A percentile compares a stretch with the other conserved stretches of the same genome.
phyloP scores from a whole-genome alignment of 2,888 invertebrate genomes.

The Chrysodeixis includens region DNA sequence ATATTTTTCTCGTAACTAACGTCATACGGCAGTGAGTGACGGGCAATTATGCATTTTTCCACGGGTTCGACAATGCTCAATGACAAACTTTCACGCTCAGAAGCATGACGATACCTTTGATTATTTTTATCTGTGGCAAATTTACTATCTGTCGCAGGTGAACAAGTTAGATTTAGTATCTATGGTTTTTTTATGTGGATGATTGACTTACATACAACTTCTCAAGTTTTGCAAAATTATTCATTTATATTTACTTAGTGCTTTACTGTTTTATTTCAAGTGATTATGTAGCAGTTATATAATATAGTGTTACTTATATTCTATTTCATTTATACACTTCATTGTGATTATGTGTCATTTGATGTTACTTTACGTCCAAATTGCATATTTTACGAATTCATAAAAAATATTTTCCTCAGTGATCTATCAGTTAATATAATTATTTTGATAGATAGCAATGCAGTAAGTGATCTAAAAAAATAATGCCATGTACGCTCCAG shows the following conservation, averaged over 20 bases:
- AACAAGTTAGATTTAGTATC: conserved; percentile 12
- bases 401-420: conserved; percentile 23
- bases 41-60: not conserved
- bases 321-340: conserved; percentile 7
- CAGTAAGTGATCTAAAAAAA: conserved; percentile 69
- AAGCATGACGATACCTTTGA: not conserved
- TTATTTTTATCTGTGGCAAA: conserved; percentile 1
- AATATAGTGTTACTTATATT: conserved; percentile 12
- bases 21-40: no score
- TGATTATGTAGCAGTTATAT: conserved; percentile 13
- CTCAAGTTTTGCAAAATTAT: conserved; percentile 54
- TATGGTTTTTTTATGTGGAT: conserved; percentile 54
- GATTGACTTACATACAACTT: conserved; percentile 50
- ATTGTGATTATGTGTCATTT: conserved; percentile 29
- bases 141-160: not conserved
- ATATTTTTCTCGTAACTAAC: no score
- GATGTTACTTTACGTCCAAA: conserved; percentile 31
- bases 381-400: conserved; percentile 33
- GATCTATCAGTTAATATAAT: conserved; percentile 13
- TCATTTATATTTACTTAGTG: conserved; percentile 34
- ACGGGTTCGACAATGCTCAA: not conserved
- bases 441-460: conserved; percentile 46
- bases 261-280: conserved; percentile 11
- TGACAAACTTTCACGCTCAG: not conserved
- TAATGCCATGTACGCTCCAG: conserved; percentile 88